phyloP scores from a whole-genome alignment of 53 echinoderm and acorn worm genomes.

The Paelopatides confundens region DNA sequence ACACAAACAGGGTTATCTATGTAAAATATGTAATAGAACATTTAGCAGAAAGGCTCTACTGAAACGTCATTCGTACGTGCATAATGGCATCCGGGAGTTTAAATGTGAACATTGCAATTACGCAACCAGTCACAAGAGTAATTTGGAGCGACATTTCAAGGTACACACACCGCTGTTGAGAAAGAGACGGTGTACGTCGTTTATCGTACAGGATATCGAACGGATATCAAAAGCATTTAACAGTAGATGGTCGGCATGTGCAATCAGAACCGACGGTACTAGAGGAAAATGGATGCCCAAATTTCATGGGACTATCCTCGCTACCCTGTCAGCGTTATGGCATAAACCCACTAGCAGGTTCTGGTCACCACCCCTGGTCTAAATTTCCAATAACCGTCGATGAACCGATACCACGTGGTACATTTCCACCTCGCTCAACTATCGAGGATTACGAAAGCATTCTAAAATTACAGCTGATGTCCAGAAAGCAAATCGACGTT shows the following conservation, averaged over 20 bases:
- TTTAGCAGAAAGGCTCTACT: slow-evolving; percentile 79
- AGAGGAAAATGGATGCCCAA: background rate
- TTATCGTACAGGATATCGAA: slow-evolving; percentile 36
- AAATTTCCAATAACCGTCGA: background rate
- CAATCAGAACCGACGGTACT: background rate
- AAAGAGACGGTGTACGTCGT: slow-evolving; percentile 31
- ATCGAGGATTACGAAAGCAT: slow-evolving; percentile 26
- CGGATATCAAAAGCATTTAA: slow-evolving; percentile 12
- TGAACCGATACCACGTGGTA: background rate
- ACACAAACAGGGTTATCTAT: slow-evolving; percentile 68
- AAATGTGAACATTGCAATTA: slow-evolving; percentile 68
- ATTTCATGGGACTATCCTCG: background rate
- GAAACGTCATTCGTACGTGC: slow-evolving; percentile 78
- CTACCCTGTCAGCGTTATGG: slow-evolving; percentile 11
- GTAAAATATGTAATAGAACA: slow-evolving; percentile 58
- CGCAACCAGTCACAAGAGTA: slow-evolving; percentile 85
- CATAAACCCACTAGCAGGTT: background rate
- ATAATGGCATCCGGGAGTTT: slow-evolving; percentile 76
- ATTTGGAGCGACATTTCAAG: slow-evolving; percentile 75
- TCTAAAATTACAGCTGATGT: slow-evolving; percentile 20
- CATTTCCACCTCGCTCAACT: background rate
- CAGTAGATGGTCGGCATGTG: slow-evolving; percentile 15
- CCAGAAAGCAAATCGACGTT: slow-evolving; percentile 9
- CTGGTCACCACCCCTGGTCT: background rate
- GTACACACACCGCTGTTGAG: slow-evolving; percentile 55